phyloP scores from a whole-genome alignment of 2,888 invertebrate species.

The Eristalinus aeneus region DNA sequence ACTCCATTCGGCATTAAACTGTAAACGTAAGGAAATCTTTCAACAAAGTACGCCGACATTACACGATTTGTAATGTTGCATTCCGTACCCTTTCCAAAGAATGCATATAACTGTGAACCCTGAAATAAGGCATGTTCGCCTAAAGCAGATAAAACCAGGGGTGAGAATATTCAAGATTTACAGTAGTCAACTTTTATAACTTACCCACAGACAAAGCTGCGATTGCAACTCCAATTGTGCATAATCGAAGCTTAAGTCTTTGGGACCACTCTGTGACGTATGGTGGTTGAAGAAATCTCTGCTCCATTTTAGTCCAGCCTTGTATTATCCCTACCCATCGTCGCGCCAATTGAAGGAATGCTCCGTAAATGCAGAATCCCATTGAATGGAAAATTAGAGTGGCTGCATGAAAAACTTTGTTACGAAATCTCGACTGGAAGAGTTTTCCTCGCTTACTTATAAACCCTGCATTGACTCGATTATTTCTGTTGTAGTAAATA shows the following conservation, averaged over 20 bases:
- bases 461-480: conserved; percentile 3
- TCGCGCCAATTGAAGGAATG: conserved; percentile 36
- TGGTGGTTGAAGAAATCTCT: conserved; percentile 29
- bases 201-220: conserved; percentile 30
- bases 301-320: conserved; percentile 52
- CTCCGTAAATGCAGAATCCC: conserved; percentile 51
- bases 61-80: conserved; percentile 33
- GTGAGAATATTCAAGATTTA: neutral
- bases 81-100: neutral
- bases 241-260: conserved; percentile 8
- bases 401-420: neutral
- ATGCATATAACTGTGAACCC: conserved; percentile 8
- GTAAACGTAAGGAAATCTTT: conserved; percentile 21
- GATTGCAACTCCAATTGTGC: conserved; percentile 18
- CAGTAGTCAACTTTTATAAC: neutral
- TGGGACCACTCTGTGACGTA: conserved; percentile 19
- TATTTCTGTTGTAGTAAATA: neutral
- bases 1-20: conserved; percentile 20
- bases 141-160: neutral
- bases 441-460: conserved; percentile 16
- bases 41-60: neutral
- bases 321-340: conserved; percentile 37
- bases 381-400: conserved; percentile 39
- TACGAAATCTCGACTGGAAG: neutral
- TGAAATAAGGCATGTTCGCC: conserved; percentile 51